Percentiles rank a stretch among this genome's conserved stretches.
These are phyloP conservation scores for Trichoplax adhaerens DNA, from an alignment of 37 sponge, comb jelly and placozoan genomes.

Conservation along the genomic window DNA sequence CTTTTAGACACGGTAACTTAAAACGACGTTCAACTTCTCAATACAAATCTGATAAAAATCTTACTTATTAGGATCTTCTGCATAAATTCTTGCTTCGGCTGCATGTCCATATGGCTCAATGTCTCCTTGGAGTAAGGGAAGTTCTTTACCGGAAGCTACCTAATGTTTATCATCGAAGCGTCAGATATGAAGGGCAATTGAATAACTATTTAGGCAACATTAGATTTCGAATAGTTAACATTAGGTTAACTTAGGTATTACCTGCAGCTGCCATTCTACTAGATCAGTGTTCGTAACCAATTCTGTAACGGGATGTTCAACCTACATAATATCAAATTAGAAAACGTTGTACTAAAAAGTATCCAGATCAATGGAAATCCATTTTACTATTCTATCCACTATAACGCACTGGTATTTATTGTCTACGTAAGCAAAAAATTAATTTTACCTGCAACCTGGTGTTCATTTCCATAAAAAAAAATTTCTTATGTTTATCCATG, in stretches of 20 bases:
- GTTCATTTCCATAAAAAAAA: slow-evolving; percentile 96
- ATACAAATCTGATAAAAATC: not conserved
- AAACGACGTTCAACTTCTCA: not conserved
- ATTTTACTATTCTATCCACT: no score
- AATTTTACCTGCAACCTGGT: slow-evolving; percentile 41
- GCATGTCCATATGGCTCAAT: slow-evolving; percentile 60
- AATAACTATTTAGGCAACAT: not conserved
- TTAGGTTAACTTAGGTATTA: not conserved
- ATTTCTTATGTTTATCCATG: slow-evolving; percentile 54
- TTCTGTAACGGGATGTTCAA: slow-evolving; percentile 93
- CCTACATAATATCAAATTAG: slow-evolving; percentile 7
- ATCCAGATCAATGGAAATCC: no score
- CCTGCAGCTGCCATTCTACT: slow-evolving; percentile 83
- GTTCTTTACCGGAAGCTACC: slow-evolving; percentile 61
- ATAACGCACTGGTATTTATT: no score
- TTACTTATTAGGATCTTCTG: slow-evolving; percentile 55
- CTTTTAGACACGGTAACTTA: no score
- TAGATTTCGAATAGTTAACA: not conserved
- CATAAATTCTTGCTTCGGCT: slow-evolving; percentile 91
- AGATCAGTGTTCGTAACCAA: slow-evolving; percentile 88
- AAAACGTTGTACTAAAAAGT: not conserved
- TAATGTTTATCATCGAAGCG: not conserved
- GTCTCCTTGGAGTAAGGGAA: slow-evolving; percentile 50
- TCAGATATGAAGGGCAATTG: not conserved
- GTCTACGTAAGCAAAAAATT: not conserved